These are phyloP conservation scores for Stegastes partitus DNA, from an alignment of 2,113 vertebrate species.

Conservation along the genomic window DNA sequence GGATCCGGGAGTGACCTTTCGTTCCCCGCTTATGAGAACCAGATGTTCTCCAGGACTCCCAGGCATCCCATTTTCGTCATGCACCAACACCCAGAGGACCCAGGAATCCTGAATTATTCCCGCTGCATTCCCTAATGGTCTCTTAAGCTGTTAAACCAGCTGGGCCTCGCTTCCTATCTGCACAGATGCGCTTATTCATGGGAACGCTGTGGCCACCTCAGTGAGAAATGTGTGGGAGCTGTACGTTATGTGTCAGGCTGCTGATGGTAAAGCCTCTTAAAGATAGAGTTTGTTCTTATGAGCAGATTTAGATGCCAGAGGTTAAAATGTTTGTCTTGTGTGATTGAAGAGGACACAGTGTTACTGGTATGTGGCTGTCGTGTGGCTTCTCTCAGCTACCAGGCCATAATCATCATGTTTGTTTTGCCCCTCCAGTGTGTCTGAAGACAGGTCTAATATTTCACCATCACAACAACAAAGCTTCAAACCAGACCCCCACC, in stretches of 20 bases:
- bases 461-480: not conserved
- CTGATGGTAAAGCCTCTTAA: not conserved
- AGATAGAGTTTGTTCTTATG: not conserved
- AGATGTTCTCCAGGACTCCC: slow-evolving; percentile 74
- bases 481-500: slow-evolving; percentile 19
- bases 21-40: slow-evolving; percentile 69
- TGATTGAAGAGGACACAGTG: slow-evolving; percentile 16
- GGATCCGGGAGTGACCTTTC: slow-evolving; percentile 63
- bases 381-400: not conserved
- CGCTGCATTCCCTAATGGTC: slow-evolving; percentile 36
- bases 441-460: slow-evolving; percentile 2
- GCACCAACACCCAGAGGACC: slow-evolving; percentile 42
- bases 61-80: slow-evolving; percentile 61
- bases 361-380: not conserved
- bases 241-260: not conserved
- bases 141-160: slow-evolving; percentile 45
- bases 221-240: slow-evolving; percentile 39
- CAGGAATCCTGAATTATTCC: slow-evolving; percentile 45
- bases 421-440: not conserved
- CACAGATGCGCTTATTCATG: slow-evolving; percentile 12
- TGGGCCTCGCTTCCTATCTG: slow-evolving; percentile 39
- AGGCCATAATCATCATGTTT: not conserved
- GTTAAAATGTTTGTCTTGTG: slow-evolving; percentile 7
- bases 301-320: slow-evolving; percentile 5
- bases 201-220: not conserved